Evolutionary conservation across 2,797 vertebrate species (phyloP).

Genomic region (Chloroceryle amazona): DNA sequence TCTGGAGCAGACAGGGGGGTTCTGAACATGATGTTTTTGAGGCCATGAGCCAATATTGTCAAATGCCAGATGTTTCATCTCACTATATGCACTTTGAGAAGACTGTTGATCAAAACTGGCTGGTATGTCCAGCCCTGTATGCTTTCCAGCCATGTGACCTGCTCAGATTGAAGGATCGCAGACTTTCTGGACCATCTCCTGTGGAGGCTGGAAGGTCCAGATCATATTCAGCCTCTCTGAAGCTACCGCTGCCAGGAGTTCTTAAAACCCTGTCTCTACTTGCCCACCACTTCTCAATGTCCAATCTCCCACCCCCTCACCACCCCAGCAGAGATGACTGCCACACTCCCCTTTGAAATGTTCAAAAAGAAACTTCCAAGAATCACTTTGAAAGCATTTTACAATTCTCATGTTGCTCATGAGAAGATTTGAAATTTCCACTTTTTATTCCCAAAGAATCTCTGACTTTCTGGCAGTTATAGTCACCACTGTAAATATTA

Average conservation of each 20-base stretch:
- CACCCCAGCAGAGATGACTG: not conserved
- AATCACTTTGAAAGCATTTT: not conserved
- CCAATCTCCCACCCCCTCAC: not conserved
- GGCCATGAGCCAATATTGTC: not conserved
- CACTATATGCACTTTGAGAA: not conserved
- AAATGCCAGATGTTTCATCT: not conserved
- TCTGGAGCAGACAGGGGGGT: not conserved
- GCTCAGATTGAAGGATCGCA: not conserved
- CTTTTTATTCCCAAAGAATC: not conserved
- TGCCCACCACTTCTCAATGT: not conserved
- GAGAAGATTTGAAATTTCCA: not conserved
- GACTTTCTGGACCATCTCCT: not conserved
- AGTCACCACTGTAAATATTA: not conserved
- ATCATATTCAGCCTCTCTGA: not conserved
- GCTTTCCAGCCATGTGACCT: not conserved
- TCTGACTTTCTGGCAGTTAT: not conserved
- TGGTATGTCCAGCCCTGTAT: not conserved
- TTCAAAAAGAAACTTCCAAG: not conserved
- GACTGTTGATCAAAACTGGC: not conserved
- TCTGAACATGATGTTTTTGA: fast-evolving
- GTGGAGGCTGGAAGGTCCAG: not conserved
- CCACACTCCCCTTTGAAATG: not conserved
- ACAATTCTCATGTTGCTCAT: not conserved
- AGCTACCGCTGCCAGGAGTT: not conserved
- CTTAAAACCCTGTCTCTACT: not conserved